Base-by-base conservation (phyloP, 2,797 vertebrate genomes). In the Leptoclinus maculatus region DNA sequence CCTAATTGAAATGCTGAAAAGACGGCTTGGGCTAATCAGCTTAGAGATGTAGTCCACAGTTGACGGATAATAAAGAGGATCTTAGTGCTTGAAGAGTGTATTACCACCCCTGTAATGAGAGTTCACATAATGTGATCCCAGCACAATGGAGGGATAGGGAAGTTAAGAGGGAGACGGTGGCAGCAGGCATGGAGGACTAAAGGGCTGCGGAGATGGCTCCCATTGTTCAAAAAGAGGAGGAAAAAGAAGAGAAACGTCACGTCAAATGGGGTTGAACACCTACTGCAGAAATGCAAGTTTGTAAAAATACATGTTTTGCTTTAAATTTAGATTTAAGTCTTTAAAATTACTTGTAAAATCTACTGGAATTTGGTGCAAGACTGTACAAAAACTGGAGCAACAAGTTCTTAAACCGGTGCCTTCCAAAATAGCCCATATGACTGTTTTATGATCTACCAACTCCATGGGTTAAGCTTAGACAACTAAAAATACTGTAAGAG, bases 1-100 rank as follows among this genome's bases (percentile, higher is more conserved):
- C 80, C 78, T 92, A 93, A 94, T 94, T 94, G 92, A 93, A 93
- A 92, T 81, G 82, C 88, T 92, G 87, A 92, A 91, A 91, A 90
- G 90, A 84, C 82, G 76, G 91, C 91, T 84, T 79, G 38, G 82
- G 87, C 82, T 94, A 94, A 93, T 94, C 92, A 92, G 90, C 93
- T 94, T 93, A 94, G 83, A 87, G 86, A 91, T 91, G 90, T 88
- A 89, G 89, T 89, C 87, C 86, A 71, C 85, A 87, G 83, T 87
- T 83, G 89, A 88, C 62, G 67, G 89, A 91, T 93, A 90, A 93
- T 93, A 90, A 91, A 91, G 87, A 91, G 90, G 90, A 91, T 92
- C 88, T 85, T 71, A 56, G 81, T 58, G 83, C 87, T 79, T 79
- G 86, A 91, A 84, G 86, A 91, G 84, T 88, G 83, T 87, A 89